Evolutionary conservation across 1,140 invertebrate genomes (phyloP).

Genomic region (Tachypleus tridentatus): DNA sequence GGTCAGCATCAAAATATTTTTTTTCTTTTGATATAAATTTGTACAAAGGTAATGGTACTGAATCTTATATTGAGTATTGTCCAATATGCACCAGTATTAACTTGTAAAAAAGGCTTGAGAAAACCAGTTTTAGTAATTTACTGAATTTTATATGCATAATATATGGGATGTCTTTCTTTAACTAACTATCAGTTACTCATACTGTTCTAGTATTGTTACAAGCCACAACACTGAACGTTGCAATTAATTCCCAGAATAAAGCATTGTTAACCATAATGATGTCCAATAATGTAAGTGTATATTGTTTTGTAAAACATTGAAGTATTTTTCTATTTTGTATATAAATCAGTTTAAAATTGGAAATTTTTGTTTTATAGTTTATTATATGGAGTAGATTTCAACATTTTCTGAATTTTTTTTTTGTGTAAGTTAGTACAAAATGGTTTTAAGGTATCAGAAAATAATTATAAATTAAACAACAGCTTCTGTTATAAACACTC

Average conservation of each 20-base stretch:
- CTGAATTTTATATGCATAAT: not conserved
- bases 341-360: no score
- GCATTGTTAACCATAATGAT: constrained; percentile 97
- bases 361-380: no score
- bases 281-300: constrained; percentile 88
- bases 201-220: constrained; percentile 82
- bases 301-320: not conserved
- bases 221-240: constrained; percentile 95
- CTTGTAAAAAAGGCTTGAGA: not conserved
- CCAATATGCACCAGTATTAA: no score
- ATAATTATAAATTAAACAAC: no score
- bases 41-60: no score
- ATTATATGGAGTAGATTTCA: no score
- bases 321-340: no score
- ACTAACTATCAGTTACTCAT: constrained; percentile 57
- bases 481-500: no score
- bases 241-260: constrained; percentile 98
- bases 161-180: constrained; percentile 34
- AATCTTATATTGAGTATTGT: no score
- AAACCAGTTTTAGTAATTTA: not conserved
- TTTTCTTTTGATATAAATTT: no score
- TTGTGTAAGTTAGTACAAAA: not conserved
- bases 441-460: no score
- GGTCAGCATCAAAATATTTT: no score
- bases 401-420: not conserved